These are phyloP conservation scores for Sminthopsis crassicaudata DNA, from an alignment of 2,113 vertebrate genomes.

Conservation along the genomic window DNA sequence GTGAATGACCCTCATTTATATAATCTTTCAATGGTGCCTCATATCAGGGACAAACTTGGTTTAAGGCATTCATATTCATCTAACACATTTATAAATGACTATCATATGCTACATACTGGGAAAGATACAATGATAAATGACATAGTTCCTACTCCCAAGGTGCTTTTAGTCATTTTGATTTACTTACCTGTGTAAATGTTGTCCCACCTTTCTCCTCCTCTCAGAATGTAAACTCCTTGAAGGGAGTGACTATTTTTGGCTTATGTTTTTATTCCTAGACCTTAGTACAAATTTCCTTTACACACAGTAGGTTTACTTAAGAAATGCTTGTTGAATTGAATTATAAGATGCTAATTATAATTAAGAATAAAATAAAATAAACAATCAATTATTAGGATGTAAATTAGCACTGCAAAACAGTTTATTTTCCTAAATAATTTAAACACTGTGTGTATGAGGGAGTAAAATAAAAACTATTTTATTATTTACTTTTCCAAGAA, in stretches of 20 bases:
- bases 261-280: neutral
- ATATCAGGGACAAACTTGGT: neutral
- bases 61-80: neutral
- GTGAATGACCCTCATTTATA: neutral
- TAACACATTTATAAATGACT: neutral
- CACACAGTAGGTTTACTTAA: neutral
- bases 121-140: neutral
- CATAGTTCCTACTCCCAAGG: neutral
- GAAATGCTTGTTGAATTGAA: neutral
- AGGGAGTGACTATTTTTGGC: neutral
- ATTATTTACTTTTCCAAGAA: conserved; percentile 60
- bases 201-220: neutral
- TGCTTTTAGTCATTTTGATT: neutral
- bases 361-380: conserved; percentile 76
- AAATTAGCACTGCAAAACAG: conserved; percentile 35
- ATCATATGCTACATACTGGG: neutral
- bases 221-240: neutral
- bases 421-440: neutral
- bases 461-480: conserved; percentile 74
- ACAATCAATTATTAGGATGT: conserved; percentile 72
- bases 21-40: neutral
- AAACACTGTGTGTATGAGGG: conserved; percentile 19
- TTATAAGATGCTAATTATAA: conserved; percentile 36
- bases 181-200: neutral
- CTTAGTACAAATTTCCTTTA: neutral